Base-by-base conservation (phyloP, 2,113 vertebrate genomes). In the Myiopsitta monachus region DNA sequence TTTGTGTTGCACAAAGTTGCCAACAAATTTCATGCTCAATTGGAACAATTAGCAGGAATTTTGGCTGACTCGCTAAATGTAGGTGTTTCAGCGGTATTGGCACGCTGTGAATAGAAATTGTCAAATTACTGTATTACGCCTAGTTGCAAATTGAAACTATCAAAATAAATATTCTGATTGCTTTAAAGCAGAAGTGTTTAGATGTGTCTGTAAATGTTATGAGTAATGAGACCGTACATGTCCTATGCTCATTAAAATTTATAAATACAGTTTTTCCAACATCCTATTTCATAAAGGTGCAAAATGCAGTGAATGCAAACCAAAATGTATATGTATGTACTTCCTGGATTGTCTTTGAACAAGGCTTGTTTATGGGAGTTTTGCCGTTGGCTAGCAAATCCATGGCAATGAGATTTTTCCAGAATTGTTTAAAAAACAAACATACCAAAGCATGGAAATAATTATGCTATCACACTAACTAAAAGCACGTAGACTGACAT, bases 11-110 rank as follows among this genome's bases (percentile, higher is more conserved):
- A 96, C 73, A 77, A 90, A 97, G 95, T 93, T 97, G 90, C 97
- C 92, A 95, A 79, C 94, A 79, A 83, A 97, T 98, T 97, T 98
- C 94, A 97, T 95, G 95, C 93, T 96, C 63, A 70, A 91, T 95
- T 97, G 88, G 75, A 94, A 92, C 85, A 83, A 94, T 90, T 83
- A 97, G 81, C 91, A 87, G 70, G 39, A 88, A 87, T 79, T 97
- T 94, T 96, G 94, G 89, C 84, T 95, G 83, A 75, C 79, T 91
- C 90, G 79, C 90, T 96, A 95, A 91, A 74, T 77, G 84, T 95
- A 90, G 81, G 87, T 96, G 78, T 95, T 95, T 96, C 46, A 75
- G 55, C 3, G 3, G 14, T 75, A 76, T 91, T 95, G 82, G 59
- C 70, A 51, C 52, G 54, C 55, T 91, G 51, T 90, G 84, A 94